Conservation (phyloP, 2,888 invertebrate species). For the Gryllus longicercus region DNA sequence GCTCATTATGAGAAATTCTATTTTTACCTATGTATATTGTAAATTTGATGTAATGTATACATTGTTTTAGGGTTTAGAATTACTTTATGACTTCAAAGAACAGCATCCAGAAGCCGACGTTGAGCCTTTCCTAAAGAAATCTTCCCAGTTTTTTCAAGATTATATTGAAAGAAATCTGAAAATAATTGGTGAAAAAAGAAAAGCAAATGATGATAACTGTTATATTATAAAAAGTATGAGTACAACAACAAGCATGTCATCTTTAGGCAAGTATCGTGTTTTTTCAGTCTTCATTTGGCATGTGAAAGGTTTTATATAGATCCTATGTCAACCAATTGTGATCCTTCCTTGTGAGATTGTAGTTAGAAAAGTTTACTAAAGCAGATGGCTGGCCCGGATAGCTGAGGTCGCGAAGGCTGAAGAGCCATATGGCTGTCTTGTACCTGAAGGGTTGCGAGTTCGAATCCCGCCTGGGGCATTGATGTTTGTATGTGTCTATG, state of each 20-base stretch:
- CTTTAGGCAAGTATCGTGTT: conserved; percentile 24
- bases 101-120: conserved; percentile 81
- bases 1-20: conserved; percentile 26
- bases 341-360: no score
- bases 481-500: no score
- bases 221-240: neutral
- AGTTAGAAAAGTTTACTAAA: no score
- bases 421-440: no score
- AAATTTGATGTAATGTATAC: neutral
- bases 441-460: no score
- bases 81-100: conserved; percentile 74
- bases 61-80: conserved; percentile 63
- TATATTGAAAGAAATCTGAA: conserved; percentile 76
- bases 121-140: conserved; percentile 77
- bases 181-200: conserved; percentile 51
- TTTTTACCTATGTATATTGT: conserved; percentile 28
- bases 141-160: conserved; percentile 81
- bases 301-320: no score
- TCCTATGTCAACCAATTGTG: no score
- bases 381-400: no score
- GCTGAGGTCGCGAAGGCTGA: no score
- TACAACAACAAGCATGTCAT: conserved; percentile 22
- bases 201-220: neutral
- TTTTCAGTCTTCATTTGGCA: neutral
- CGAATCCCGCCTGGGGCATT: no score